Conservation (phyloP, 2,113 vertebrate species). For the Coreoperca whiteheadi region DNA sequence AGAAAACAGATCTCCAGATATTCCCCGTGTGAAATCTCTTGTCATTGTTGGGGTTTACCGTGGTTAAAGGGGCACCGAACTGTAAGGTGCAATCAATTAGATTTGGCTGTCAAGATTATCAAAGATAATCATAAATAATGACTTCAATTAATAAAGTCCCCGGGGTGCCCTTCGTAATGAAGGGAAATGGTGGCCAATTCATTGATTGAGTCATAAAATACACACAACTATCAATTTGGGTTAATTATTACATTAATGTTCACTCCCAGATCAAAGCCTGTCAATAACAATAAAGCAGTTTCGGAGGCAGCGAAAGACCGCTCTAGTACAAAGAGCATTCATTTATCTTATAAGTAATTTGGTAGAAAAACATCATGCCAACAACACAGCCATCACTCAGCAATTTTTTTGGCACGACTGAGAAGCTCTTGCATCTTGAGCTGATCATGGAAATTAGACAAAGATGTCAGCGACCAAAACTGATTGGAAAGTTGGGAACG, state of each 20-base stretch:
- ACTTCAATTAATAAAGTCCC: no score
- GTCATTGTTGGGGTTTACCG: no score
- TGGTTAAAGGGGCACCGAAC: no score
- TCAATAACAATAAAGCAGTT: neutral
- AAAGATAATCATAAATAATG: no score
- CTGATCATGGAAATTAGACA: slow-evolving; percentile 54
- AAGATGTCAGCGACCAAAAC: slow-evolving; percentile 19
- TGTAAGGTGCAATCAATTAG: no score
- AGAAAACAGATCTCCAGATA: neutral
- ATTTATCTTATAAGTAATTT: neutral
- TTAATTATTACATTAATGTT: no score
- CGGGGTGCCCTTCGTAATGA: no score
- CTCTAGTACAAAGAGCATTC: neutral
- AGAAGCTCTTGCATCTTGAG: slow-evolving; percentile 83
- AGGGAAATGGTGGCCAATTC: no score
- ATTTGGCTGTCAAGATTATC: no score
- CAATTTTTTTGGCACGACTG: slow-evolving; percentile 64
- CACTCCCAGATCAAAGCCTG: slow-evolving; percentile 92
- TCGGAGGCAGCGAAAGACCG: neutral
- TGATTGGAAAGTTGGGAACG: neutral
- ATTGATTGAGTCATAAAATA: no score
- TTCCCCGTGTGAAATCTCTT: neutral
- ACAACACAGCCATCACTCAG: slow-evolving; percentile 72
- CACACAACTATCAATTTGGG: no score
- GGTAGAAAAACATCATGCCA: neutral